Base-by-base conservation (phyloP, 2,113 vertebrate species). In the Hyperopisus bebe region DNA sequence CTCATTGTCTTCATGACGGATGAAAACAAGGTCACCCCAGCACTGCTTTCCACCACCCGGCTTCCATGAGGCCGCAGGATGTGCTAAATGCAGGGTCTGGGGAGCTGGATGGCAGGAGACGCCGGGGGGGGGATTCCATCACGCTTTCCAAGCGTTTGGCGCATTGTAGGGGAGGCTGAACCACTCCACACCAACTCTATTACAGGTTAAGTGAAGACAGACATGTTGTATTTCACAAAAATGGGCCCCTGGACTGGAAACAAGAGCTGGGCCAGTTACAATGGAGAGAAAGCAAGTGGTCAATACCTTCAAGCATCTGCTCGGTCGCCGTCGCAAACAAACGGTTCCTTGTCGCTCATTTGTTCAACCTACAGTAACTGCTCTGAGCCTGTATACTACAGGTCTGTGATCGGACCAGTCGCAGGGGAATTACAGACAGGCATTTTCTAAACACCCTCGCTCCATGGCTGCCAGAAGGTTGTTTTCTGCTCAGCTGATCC, bases 101-200 rank as follows among this genome's bases (percentile, higher is more conserved):
- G 62, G n/a, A 31, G 62, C 62, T 9, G 10, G 62, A 27, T 66
- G 89, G 70, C 15, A 0, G 7, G 70, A 39, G 70, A 39, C 13
- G 13, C 87, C 39, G 91, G 86, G 86, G 62, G 80, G 58, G 62
- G 10, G 86, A 19, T 55, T 82, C 9, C 19, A 66, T 88, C 88
- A 66, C 85, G 89, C 83, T 89, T 91, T 89, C 88, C 19, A 93
- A 90, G 88, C 48, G 87, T 92, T 90, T 92, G 92, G 90, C 90
- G 92, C 86, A 90, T 91, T 86, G 70, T 15, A 77, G 27, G 19
- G 87, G 31, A n/a, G 89, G 66, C 83, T 89, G 31, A 83, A 87
- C 87, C 90, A 55, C 88, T 89, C 62, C 88, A 51, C 74, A 88
- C 46, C 58, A 21, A 89, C 89, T 89, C 55, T 51, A 19, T 46